A percentile compares a stretch with the other conserved stretches of the same genome.
phyloP scores from a whole-genome alignment of 2,113 vertebrate genomes.

The Pollimyrus isidori region DNA sequence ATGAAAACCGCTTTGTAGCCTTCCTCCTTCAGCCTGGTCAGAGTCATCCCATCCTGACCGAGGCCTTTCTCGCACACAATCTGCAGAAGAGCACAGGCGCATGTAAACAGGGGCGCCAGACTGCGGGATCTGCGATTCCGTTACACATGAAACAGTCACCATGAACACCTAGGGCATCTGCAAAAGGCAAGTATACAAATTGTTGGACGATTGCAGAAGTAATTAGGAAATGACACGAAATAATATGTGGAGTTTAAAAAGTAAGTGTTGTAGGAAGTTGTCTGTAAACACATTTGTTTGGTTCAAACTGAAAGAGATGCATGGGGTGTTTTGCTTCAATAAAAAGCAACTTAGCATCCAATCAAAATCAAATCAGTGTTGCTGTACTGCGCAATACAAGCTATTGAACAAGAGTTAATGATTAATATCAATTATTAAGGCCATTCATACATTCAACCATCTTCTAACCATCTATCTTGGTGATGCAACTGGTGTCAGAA shows the following conservation, averaged over 20 bases:
- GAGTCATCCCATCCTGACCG: slow-evolving; percentile 67
- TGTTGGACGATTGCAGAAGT: background rate
- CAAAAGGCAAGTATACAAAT: background rate
- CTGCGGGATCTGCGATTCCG: background rate
- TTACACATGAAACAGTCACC: background rate
- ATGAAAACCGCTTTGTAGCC: slow-evolving; percentile 75
- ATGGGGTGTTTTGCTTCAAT: background rate
- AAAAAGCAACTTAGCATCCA: background rate
- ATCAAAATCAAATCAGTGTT: background rate
- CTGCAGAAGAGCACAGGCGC: slow-evolving; percentile 43
- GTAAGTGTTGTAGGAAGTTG: background rate
- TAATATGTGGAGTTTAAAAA: background rate
- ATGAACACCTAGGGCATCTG: background rate
- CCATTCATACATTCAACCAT: background rate
- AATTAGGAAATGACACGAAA: background rate
- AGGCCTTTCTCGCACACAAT: slow-evolving; percentile 73
- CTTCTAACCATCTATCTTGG: background rate
- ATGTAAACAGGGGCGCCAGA: background rate
- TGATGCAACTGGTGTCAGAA: background rate
- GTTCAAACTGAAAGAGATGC: background rate
- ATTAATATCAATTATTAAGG: background rate
- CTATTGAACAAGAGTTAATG: background rate
- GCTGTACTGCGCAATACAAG: background rate
- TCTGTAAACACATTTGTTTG: background rate
- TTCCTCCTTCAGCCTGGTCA: slow-evolving; percentile 68